These are phyloP conservation scores for Nannoperca obscura DNA, from an alignment of 2,797 vertebrate genomes.

Conservation along the genomic window DNA sequence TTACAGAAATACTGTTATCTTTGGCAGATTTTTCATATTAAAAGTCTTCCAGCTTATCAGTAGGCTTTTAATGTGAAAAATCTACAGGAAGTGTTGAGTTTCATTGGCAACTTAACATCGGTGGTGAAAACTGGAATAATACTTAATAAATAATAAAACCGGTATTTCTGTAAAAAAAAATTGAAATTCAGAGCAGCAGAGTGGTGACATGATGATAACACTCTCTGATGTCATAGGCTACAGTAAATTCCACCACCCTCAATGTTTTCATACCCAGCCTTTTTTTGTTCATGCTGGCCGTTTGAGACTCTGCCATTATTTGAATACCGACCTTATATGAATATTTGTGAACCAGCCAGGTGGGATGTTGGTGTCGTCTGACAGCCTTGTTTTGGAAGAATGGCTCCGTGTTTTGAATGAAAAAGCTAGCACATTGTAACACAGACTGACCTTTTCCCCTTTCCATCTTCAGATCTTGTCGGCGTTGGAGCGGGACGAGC, in stretches of 20 bases:
- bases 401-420: slow-evolving; percentile 8
- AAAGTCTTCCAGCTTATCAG: not conserved
- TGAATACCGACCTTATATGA: not conserved
- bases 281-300: not conserved
- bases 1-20: not conserved
- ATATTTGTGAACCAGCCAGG: not conserved
- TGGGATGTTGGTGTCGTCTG: not conserved
- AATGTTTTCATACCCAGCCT: not conserved
- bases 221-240: not conserved
- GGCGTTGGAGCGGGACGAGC: slow-evolving; percentile 96
- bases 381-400: slow-evolving; percentile 19
- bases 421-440: not conserved
- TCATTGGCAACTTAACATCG: not conserved
- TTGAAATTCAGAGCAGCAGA: not conserved
- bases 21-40: not conserved
- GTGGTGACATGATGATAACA: not conserved
- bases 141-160: not conserved
- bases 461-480: slow-evolving; percentile 90
- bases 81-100: not conserved
- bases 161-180: not conserved
- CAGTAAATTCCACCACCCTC: too few relatives aligned
- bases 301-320: not conserved
- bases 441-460: slow-evolving; percentile 21
- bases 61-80: not conserved
- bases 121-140: not conserved